phyloP scores from a whole-genome alignment of 2,113 vertebrate species.

The Chinchilla lanigera region DNA sequence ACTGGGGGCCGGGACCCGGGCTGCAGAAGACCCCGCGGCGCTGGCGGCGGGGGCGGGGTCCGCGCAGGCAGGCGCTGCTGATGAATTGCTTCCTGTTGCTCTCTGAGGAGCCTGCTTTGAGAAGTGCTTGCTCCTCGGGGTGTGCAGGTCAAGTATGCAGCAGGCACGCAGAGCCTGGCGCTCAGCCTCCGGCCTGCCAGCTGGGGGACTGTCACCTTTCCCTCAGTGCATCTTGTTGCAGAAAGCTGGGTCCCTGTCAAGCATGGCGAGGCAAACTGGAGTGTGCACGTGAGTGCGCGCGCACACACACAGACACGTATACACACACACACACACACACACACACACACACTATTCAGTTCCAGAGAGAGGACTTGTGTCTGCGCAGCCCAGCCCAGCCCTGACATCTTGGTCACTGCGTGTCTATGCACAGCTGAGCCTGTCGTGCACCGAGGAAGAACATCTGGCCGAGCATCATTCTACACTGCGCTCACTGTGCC shows the following conservation, averaged over 20 bases:
- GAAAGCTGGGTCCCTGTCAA: conserved; percentile 91
- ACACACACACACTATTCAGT: neutral
- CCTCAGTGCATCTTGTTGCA: conserved; percentile 87
- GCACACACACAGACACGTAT: too few species aligned
- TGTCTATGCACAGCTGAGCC: neutral
- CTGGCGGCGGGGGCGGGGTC: neutral
- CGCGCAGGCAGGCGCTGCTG: neutral
- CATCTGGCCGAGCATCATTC: neutral
- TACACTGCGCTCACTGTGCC: fast-evolving
- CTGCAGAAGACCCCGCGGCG: neutral
- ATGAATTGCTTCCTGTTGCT: conserved; percentile 4
- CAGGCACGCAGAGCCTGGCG: neutral
- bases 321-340: neutral
- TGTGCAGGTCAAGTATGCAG: neutral
- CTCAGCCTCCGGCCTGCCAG: neutral
- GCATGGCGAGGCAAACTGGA: conserved; percentile 86
- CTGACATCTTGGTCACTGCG: neutral
- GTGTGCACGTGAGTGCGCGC: fast-evolving
- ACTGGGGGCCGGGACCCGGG: neutral
- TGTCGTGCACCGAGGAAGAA: neutral
- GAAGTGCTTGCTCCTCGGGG: neutral
- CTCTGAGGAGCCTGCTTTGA: neutral
- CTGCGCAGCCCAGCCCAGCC: too few species aligned
- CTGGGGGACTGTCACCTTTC: neutral
- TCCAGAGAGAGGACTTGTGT: neutral